Evolutionary conservation across 2,797 vertebrate genomes (phyloP).

Genomic region (Calcarius lapponicus): DNA sequence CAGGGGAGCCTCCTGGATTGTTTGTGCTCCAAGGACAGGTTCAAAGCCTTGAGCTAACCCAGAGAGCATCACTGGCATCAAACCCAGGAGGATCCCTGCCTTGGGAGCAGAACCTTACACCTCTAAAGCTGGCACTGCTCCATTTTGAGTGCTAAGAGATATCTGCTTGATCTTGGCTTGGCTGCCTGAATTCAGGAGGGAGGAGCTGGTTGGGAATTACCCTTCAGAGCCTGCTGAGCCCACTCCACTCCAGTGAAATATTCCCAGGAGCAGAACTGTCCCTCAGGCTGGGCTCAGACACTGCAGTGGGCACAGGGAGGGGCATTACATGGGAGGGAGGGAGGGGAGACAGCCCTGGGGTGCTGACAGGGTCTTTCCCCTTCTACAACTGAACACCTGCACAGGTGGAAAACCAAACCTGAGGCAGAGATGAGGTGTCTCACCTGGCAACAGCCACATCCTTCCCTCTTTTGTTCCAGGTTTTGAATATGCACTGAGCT

Average conservation of each 20-base stretch:
- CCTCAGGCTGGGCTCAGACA: neutral
- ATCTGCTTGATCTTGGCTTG: neutral
- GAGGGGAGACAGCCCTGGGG: neutral
- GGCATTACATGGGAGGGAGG: neutral
- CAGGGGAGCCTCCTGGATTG: neutral
- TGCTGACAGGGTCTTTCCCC: neutral
- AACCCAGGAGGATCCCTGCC: neutral
- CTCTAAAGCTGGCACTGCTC: neutral
- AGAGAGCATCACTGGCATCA: neutral
- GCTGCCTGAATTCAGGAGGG: neutral
- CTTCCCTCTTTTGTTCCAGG: neutral
- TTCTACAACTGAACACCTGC: neutral
- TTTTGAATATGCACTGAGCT: neutral
- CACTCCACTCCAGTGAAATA: neutral
- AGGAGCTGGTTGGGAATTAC: neutral
- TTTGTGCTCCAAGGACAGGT: neutral
- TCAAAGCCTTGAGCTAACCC: neutral
- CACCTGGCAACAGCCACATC: accelerated
- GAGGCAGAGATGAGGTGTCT: neutral
- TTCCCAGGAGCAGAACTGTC: neutral
- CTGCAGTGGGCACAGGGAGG: neutral
- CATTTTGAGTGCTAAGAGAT: neutral
- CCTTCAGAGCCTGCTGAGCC: accelerated
- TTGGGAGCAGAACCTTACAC: neutral
- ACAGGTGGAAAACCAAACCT: neutral